Evolutionary conservation across 2,888 invertebrate genomes (phyloP), one percentile per base, ranked within the genome.

Genomic region (Protophormia terraenovae): DNA sequence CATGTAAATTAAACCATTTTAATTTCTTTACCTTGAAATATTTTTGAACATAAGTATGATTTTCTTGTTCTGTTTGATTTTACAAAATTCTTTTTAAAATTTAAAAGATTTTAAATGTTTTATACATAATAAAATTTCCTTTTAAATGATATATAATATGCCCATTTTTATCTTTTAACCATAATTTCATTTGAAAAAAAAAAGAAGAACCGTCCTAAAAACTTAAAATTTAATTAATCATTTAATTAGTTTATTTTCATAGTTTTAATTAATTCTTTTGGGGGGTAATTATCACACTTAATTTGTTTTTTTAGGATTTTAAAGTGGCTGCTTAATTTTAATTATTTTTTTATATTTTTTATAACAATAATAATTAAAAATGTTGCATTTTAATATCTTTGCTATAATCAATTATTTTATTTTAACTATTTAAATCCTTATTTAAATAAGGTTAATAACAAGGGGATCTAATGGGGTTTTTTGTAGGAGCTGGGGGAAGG

Each of bases 201-300:
- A 32, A 1, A 5, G 14, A 27, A 19, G 64, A 62, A 41, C 79
- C 84, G 84, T 76, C 84, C 84, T 76, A 72, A 80, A 66, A 75
- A 55, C 62, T 67, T 29, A 38, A 24, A 69, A 24, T 29, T 27
- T 35, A 22, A 2, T 8, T 38, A 14, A 58, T 67, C 2, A 14
- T 45, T 24, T 32, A 38, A 55, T 27, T 14, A 27, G 3, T 64
- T 27, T 27, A 41, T 29, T 22, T 32, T 64, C 6, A 32, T 14
- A 24, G 24, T 8, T 55, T 75, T 41, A 22, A 10, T 12, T 19
- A 73, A 72, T 32, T 71, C 45, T 47, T 32, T 50, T 66, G 64
- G n/a, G n/a, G n/a, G n/a, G 27, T 77, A 66, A 66, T 83, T 83
- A 83, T 83, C 83, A 83, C 83, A 83, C 83, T 58, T 83, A 66